Evolutionary conservation across 2,888 invertebrate species (phyloP).

Genomic region (Rhaphigaster nebulosa): DNA sequence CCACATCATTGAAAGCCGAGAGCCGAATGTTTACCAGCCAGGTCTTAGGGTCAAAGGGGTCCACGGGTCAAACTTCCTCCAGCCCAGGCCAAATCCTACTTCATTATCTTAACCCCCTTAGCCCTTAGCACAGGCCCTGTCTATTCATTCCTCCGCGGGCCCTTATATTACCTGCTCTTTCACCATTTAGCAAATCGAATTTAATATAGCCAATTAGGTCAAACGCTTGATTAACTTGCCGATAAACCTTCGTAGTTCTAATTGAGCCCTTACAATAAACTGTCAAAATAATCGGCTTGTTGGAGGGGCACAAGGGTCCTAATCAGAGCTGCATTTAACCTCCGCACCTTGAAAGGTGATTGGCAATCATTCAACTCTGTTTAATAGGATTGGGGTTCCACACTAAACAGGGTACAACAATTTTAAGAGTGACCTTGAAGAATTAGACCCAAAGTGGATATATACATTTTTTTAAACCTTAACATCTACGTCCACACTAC

Average conservation of each 20-base stretch:
- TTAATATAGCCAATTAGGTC: conserved; percentile 34
- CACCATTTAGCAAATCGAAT: conserved; percentile 39
- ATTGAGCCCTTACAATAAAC: conserved; percentile 19
- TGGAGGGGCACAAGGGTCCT: background rate
- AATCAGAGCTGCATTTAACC: background rate
- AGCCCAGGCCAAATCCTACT: background rate
- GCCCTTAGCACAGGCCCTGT: background rate
- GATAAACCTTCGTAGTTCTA: background rate
- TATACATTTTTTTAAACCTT: too few species aligned
- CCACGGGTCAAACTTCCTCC: conserved; percentile 20
- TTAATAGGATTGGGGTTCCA: background rate
- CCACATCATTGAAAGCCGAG: conserved; percentile 50
- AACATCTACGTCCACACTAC: too few species aligned
- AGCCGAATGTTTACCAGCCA: conserved; percentile 42
- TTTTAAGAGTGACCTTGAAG: too few species aligned
- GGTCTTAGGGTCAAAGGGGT: conserved; percentile 32
- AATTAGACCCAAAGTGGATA: too few species aligned
- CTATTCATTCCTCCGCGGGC: background rate
- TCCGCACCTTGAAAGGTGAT: background rate
- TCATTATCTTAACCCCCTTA: conserved; percentile 50
- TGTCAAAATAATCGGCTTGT: background rate
- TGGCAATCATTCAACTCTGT: background rate
- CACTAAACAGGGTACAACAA: too few species aligned
- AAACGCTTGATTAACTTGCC: conserved; percentile 38
- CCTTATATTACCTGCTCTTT: conserved; percentile 12